Base-by-base conservation (phyloP, 1,140 invertebrate species). In the Calephelis virginiensis region DNA sequence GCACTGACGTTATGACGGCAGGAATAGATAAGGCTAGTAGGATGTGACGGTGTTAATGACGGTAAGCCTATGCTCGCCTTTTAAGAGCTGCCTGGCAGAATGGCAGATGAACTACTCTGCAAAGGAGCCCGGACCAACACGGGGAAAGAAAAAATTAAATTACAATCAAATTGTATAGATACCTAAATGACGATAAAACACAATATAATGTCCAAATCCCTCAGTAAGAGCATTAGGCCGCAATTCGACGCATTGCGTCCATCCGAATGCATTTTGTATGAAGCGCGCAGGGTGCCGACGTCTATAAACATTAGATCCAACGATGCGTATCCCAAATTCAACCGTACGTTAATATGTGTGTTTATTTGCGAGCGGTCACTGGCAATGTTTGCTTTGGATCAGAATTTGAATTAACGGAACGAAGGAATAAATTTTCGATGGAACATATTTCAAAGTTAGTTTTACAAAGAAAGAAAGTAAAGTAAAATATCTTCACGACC, bases 211-310 rank as follows among this genome's bases (percentile, higher is more conserved):
- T 37, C 6, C 28, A 37, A 56, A 8, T 3, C 53, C 48, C 13
- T 7, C 53, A 28, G 8, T 37, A 28, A 56, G 17, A 37, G 53
- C 53, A 28, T 56, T 56, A 56, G 53, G 28, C 53, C 53, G 53
- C 53, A 56, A 28, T 17, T 8, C 53, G 53, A 56, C 53, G 53
- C 53, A 56, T 11, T 56, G 53, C 53, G 53, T 56, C 53, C 53
- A 56, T 56, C 53, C 11, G 14, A 28, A 17, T 56, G 53, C 53
- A 56, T 56, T 56, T 56, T 56, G 53, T 56, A 53, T 53, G 50
- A 53, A 53, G 14, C 50, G 28, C 50, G 50, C 50, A 53, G 8
- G 17, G 14, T 17, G 17, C 50, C 50, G 17, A 13, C 50, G 50
- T 53, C 14, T 53, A 53, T 53, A 28, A 53, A 17, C 49, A 53